Base-by-base conservation (phyloP, 2,797 vertebrate genomes). In the Decapterus maruadsi region DNA sequence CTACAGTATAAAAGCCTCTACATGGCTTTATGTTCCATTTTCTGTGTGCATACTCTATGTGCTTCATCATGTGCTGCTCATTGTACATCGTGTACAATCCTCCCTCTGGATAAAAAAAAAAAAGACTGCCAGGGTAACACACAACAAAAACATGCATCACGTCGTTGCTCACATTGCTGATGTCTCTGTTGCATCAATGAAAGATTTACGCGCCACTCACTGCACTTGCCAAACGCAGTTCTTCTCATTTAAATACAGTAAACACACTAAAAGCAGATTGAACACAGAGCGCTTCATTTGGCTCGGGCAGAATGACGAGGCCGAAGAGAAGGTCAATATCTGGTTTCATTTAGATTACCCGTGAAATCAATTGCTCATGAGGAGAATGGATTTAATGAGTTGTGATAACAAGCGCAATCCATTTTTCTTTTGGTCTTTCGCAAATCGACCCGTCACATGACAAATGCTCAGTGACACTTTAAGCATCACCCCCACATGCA, bases 341-440 rank as follows among this genome's bases (percentile, higher is more conserved):
- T 68, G 48, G 66, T 85, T 80, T 68, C 64, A 83, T 75, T 80
- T 82, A 76, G 46, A 78, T 78, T 70, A 75, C 80, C 71, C 11
- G 10, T 53, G 62, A 80, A 87, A 82, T 78, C 72, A 78, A 80
- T 78, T 59, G 68, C 81, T 82, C 67, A 67, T 77, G 57, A 80
- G 66, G 55, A 68, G 65, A 86, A 87, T 74, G 46, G 68, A 70
- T 80, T 81, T 78, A 81, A 87, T 77, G 75, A 81, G 63, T 57
- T 75, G 54, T 26, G 78, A 83, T 80, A 80, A 86, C 45, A 50
- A 81, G 68, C 4, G 2, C 34, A 48, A 75, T 68, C 42, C 29
- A 60, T 82, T 82, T 75, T 56, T 68, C 48, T 43, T 43, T 72
- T 26, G 40, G 77, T 72, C 54, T 17, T 61, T 72, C 46, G 58